These are phyloP conservation scores for Vulpes lagopus DNA, from an alignment of 2,113 vertebrate genomes.

Conservation along the genomic window DNA sequence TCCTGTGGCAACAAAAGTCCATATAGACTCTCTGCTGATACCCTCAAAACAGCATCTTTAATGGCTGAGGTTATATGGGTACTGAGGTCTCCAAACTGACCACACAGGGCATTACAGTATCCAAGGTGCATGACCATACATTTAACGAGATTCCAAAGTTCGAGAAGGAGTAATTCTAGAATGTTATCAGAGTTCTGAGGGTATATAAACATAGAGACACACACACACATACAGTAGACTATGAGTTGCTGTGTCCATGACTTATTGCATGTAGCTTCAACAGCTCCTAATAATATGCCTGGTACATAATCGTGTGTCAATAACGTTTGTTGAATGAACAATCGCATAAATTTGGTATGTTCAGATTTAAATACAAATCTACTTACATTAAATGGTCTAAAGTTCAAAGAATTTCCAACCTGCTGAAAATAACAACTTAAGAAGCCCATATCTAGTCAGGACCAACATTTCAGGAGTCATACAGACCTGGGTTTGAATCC, in stretches of 20 bases:
- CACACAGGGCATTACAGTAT: background rate
- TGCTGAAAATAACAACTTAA: background rate
- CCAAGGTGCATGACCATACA: background rate
- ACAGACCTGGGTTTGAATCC: background rate
- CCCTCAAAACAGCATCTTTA: slow-evolving; percentile 38
- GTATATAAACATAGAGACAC: background rate
- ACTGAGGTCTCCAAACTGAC: background rate
- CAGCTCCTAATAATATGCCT: background rate
- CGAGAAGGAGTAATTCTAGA: background rate
- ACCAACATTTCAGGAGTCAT: background rate
- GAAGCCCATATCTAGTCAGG: background rate
- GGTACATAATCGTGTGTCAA: background rate
- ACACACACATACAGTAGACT: background rate
- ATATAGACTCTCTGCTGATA: background rate
- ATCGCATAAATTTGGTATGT: background rate
- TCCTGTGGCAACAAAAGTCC: background rate
- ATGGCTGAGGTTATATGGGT: background rate
- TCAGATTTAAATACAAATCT: background rate
- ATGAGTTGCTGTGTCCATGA: background rate
- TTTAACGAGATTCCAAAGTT: slow-evolving; percentile 54
- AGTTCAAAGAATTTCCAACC: background rate
- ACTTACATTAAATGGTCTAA: background rate
- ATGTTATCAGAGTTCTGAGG: background rate
- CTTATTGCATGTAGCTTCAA: background rate
- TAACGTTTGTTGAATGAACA: background rate